phyloP scores from a whole-genome alignment of 1,140 invertebrate species.

The Pseudomyrmex dendroicus region DNA sequence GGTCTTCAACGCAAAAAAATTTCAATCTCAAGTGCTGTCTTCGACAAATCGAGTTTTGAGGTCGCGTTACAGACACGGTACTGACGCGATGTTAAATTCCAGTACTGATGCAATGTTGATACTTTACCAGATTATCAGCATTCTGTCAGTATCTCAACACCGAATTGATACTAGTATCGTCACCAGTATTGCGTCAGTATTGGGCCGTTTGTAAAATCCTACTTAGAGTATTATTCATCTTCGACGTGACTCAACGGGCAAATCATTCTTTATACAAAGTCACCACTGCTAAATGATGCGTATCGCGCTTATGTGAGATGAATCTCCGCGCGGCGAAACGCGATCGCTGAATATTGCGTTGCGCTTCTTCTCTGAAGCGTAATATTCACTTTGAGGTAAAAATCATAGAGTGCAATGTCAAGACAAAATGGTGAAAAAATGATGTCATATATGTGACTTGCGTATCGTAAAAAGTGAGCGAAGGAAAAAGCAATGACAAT shows the following conservation, averaged over 20 bases:
- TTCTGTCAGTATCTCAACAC: too few relatives aligned
- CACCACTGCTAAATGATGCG: constrained; percentile 1
- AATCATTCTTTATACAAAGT: constrained; percentile 17
- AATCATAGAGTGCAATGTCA: not conserved
- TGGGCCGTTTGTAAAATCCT: not conserved
- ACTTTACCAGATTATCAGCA: too few relatives aligned
- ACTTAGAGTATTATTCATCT: constrained; percentile 33
- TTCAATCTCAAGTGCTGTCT: too few relatives aligned
- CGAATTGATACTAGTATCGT: too few relatives aligned
- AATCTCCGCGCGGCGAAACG: constrained; percentile 6
- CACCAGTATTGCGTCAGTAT: too few relatives aligned
- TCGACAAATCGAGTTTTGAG: too few relatives aligned
- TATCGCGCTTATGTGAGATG: constrained; percentile 19
- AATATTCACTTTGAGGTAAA: constrained; percentile 32
- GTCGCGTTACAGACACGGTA: too few relatives aligned
- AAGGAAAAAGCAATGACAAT: constrained; percentile 32
- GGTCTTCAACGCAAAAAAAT: too few relatives aligned
- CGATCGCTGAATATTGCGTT: constrained; percentile 30
- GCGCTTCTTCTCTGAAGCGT: not conserved
- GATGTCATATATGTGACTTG: not conserved
- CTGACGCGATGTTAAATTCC: too few relatives aligned
- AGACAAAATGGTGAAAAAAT: not conserved
- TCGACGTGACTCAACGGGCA: not conserved
- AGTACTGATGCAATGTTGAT: too few relatives aligned
- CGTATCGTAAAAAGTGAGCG: constrained; percentile 46